Conservation (phyloP, 2,113 vertebrate species). For the Gobiocypris rarus region DNA sequence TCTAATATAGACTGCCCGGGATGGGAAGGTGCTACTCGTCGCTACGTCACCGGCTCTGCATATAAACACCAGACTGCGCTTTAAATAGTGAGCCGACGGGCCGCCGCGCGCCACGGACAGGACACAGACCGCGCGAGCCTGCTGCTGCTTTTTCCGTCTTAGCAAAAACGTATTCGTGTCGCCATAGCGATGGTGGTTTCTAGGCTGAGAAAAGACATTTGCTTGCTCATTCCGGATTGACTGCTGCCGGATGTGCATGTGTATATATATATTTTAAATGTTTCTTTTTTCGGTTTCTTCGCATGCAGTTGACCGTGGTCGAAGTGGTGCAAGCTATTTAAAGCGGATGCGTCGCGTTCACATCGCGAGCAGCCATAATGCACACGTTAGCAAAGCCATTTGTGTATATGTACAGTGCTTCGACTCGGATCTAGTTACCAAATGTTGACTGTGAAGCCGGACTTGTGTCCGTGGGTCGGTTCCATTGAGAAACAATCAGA, state of each 20-base stretch:
- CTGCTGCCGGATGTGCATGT: neutral
- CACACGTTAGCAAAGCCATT: neutral
- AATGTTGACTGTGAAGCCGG: neutral
- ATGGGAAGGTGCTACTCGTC: constrained; percentile 96
- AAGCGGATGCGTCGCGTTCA: neutral
- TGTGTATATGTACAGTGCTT: neutral
- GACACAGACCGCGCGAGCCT: constrained; percentile 17
- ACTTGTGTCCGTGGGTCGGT: neutral
- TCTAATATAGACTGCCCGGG: constrained; percentile 97
- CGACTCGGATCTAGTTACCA: neutral
- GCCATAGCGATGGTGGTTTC: neutral
- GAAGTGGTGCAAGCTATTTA: neutral
- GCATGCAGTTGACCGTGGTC: neutral
- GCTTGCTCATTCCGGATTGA: neutral
- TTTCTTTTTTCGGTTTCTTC: neutral
- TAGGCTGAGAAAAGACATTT: neutral
- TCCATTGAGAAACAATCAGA: neutral
- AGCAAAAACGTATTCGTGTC: neutral
- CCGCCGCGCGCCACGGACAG: constrained; percentile 59
- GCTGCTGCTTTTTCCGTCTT: neutral
- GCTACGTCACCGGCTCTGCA: constrained; percentile 94
- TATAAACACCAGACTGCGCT: constrained; percentile 94
- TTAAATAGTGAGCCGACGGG: constrained; percentile 87
- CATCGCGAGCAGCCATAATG: neutral
- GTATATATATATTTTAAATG: neutral